Conservation (phyloP, 1,140 invertebrate species). For the Leptinotarsa texana region DNA sequence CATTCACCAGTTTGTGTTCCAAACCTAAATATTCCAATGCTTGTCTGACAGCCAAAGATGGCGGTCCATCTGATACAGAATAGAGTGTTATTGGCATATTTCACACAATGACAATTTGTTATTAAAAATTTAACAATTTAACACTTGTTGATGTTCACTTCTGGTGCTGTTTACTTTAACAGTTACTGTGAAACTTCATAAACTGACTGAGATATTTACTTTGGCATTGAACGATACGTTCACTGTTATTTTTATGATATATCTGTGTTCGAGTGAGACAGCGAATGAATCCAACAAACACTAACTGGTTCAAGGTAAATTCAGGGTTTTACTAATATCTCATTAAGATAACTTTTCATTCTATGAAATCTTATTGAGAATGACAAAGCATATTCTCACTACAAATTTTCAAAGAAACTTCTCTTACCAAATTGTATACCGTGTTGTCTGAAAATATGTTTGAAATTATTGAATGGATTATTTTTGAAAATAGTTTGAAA, state of each 20-base stretch:
- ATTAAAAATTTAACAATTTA: not conserved
- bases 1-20: slow-evolving; percentile 66
- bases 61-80: slow-evolving; percentile 73
- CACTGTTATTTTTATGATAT: not conserved
- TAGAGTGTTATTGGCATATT: slow-evolving; percentile 66
- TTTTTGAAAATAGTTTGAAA: too few relatives aligned
- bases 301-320: not conserved
- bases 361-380: too few relatives aligned
- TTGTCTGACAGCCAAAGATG: slow-evolving; percentile 72
- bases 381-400: too few relatives aligned
- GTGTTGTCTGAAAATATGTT: too few relatives aligned
- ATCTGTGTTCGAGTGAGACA: not conserved
- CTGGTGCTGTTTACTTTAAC: not conserved
- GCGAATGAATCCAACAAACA: not conserved
- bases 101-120: not conserved
- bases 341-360: too few relatives aligned
- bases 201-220: not conserved
- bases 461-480: too few relatives aligned
- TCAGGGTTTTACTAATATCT: not conserved
- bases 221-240: not conserved
- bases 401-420: too few relatives aligned
- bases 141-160: not conserved
- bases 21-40: slow-evolving; percentile 66
- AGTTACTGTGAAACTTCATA: not conserved
- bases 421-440: too few relatives aligned